Evolutionary conservation across 2,888 invertebrate genomes (phyloP), one percentile per base, ranked within the genome.

Genomic region (Apodemia zela): DNA sequence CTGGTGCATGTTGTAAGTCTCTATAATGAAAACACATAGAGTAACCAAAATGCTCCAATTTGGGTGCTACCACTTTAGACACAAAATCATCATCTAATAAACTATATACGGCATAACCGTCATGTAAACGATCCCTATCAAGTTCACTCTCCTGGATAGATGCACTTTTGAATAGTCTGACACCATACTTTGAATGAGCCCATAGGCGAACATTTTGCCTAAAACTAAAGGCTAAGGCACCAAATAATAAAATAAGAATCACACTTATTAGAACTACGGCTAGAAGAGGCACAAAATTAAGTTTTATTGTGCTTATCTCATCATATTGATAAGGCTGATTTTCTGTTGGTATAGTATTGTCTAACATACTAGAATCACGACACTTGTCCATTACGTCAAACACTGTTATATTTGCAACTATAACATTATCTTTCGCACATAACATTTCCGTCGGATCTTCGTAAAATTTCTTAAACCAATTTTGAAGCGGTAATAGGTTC

Each of bases 31-130:
- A 92, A 75, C 95, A 95, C 75, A 97, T 93, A 38, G 92, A 91
- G 71, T 92, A 92, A 70, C 93, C 93, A 17, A 85, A 89, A 73
- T 95, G 95, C 85, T 97, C 97, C 76, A 97, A 89, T 84, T 96
- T 96, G 79, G 83, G 95, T 84, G 89, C 96, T 77, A 92, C 94
- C 85, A 92, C 94, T 92, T 86, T 94, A 79, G 85, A 95, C 85
- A 94, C 93, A 80, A 93, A 95, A 93, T 92, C 95, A 84, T 92
- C 96, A 92, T 97, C 97, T 74, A 95, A 93, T 75, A 95, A 94
- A 86, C 96, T 96, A 90, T 97, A 98, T 61, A 97, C 95, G 79
- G 98, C 94, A 85, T 97, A 98, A 67, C 96, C 97, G 87, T 98
- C 97, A 85, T 96, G 97, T 63, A 96, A 90, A 71, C 96, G 94